Evolutionary conservation across 2,888 invertebrate species (phyloP).

Genomic region (Dusona sp.): DNA sequence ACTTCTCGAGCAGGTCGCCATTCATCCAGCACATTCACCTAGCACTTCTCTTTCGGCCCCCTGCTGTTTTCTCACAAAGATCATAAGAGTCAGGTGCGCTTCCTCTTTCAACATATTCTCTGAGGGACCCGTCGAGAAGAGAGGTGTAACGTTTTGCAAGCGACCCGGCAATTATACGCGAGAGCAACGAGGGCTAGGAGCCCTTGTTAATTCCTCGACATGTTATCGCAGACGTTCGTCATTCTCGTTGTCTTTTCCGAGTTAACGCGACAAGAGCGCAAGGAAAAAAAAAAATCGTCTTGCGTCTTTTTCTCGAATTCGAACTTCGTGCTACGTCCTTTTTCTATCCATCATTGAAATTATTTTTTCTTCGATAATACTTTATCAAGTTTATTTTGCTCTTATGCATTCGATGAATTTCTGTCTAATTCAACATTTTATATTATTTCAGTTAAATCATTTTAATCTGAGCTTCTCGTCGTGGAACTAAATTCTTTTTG

Average conservation of each 20-base stretch:
- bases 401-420: background rate
- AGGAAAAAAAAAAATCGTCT: background rate
- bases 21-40: constrained; percentile 73
- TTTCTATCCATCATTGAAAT: background rate
- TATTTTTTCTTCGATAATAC: background rate
- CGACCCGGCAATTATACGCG: constrained; percentile 80
- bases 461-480: background rate
- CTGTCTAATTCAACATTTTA: background rate
- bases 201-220: constrained; percentile 71
- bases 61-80: constrained; percentile 48
- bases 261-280: background rate
- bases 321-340: background rate
- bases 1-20: constrained; percentile 68
- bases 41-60: constrained; percentile 52
- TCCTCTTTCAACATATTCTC: constrained; percentile 72
- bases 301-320: background rate
- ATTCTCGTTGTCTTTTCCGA: constrained; percentile 74
- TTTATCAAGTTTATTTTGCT: background rate
- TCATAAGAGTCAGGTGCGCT: constrained; percentile 56
- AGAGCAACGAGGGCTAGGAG: constrained; percentile 52
- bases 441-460: background rate
- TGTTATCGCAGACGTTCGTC: constrained; percentile 76
- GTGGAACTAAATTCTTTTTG: background rate
- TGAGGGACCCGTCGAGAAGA: constrained; percentile 76
- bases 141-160: constrained; percentile 76